Conservation (phyloP, 2,888 invertebrate species). For the Coelogynopora nodosa region DNA sequence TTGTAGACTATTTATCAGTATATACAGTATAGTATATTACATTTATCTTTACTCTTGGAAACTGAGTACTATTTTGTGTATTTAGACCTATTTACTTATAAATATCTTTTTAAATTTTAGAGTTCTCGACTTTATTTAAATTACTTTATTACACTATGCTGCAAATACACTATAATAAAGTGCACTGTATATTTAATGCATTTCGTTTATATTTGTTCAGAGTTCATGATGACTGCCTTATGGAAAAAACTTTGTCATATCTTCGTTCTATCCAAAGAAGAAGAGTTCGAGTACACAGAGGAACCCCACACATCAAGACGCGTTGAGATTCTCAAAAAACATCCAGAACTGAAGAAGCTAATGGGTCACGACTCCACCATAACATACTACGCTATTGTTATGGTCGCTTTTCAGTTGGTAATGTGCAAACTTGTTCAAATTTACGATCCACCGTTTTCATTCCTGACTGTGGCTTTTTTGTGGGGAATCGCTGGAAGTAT, state of each 20-base stretch:
- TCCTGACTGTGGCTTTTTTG: conserved; percentile 47
- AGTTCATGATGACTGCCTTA: not conserved
- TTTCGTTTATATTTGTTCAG: too few species aligned
- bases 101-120: too few species aligned
- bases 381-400: conserved; percentile 52
- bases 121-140: too few species aligned
- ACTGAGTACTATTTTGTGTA: too few species aligned
- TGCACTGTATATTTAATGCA: too few species aligned
- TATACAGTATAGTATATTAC: too few species aligned
- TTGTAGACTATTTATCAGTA: too few species aligned
- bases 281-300: conserved; percentile 84
- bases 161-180: too few species aligned
- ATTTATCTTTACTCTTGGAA: too few species aligned
- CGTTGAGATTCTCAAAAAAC: conserved; percentile 73
- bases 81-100: too few species aligned
- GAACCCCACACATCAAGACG: conserved; percentile 91
- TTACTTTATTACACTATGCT: too few species aligned
- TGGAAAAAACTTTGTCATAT: not conserved
- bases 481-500: conserved; percentile 57
- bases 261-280: conserved; percentile 39
- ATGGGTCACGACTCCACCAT: conserved; percentile 60
- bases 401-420: conserved; percentile 54
- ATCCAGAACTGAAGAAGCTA: conserved; percentile 60
- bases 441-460: conserved; percentile 54
- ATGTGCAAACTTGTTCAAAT: conserved; percentile 52